Evolutionary conservation across 2,888 invertebrate species (phyloP).

Genomic region (Sarcophaga carnaria): DNA sequence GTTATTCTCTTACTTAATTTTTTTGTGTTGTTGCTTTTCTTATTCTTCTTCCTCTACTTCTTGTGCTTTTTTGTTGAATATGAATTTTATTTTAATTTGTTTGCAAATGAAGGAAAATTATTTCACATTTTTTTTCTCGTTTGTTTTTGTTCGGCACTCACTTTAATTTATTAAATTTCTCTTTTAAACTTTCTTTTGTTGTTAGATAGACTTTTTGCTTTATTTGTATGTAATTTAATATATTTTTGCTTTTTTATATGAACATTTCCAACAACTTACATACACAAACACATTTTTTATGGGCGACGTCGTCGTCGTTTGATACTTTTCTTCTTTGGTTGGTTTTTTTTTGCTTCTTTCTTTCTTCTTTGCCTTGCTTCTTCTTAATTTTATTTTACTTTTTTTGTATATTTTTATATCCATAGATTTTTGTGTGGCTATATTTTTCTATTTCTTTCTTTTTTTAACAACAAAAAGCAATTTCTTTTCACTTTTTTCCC

Average conservation of each 20-base stretch:
- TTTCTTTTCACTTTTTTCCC: not conserved
- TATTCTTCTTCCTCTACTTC: not conserved
- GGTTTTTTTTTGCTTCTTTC: conserved; percentile 1
- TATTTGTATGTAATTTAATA: conserved; percentile 56
- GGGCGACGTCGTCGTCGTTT: conserved; percentile 67
- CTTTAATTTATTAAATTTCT: not conserved
- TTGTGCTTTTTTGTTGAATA: not conserved
- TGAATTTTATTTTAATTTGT: not conserved
- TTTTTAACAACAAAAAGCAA: not conserved
- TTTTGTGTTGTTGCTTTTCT: conserved; percentile 25
- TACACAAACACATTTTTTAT: conserved; percentile 48
- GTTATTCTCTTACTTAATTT: conserved; percentile 19
- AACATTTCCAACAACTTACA: conserved; percentile 28
- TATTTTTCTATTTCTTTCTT: conserved; percentile 5
- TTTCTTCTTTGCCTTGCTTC: conserved; percentile 22
- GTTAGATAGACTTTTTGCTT: conserved; percentile 10
- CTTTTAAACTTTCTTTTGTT: conserved; percentile 13
- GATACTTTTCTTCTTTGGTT: conserved; percentile 47
- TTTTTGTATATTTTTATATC: conserved; percentile 21
- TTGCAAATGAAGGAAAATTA: not conserved
- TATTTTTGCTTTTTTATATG: conserved; percentile 39
- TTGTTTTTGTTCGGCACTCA: too few species aligned
- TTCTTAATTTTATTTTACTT: conserved; percentile 16
- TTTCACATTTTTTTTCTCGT: not conserved
- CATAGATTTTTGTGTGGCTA: not conserved